phyloP scores from a whole-genome alignment of 2,888 invertebrate genomes.

The Epirrhoe alternata region DNA sequence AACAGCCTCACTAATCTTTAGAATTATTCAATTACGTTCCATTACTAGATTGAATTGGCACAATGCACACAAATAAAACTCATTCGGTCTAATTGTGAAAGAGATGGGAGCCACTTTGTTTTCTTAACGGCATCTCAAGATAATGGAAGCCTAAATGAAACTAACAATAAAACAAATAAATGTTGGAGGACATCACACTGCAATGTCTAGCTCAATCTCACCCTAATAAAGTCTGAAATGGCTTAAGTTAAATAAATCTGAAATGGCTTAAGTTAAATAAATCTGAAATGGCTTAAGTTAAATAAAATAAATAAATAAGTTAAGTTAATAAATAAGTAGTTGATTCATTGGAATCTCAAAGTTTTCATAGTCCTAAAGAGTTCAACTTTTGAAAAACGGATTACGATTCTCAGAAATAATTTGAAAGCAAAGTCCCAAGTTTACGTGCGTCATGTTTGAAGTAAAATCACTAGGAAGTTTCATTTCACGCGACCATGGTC shows the following conservation, averaged over 20 bases:
- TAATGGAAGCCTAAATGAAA: conserved; percentile 14
- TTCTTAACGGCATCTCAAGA: conserved; percentile 33
- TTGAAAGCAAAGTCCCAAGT: conserved; percentile 2
- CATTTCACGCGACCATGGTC: conserved; percentile 44
- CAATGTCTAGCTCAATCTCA: too few relatives aligned
- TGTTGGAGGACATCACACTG: too few relatives aligned
- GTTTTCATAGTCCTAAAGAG: too few relatives aligned
- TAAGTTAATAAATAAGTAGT: too few relatives aligned
- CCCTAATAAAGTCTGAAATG: too few relatives aligned
- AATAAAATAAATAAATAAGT: too few relatives aligned
- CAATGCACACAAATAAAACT: conserved; percentile 39
- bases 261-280: too few relatives aligned
- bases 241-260: too few relatives aligned
- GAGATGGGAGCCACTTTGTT: conserved; percentile 41
- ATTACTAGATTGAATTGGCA: conserved; percentile 50
- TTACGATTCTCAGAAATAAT: not conserved
- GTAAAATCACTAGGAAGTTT: conserved; percentile 39
- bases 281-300: too few relatives aligned
- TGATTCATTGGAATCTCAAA: too few relatives aligned
- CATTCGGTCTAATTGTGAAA: conserved; percentile 48
- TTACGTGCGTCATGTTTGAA: conserved; percentile 2
- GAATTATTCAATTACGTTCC: conserved; percentile 50
- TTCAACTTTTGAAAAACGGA: not conserved
- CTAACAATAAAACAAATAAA: not conserved
- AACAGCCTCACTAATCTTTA: conserved; percentile 9